These are phyloP conservation scores for Esperia sulphurella DNA, from an alignment of 2,888 invertebrate genomes.

Conservation along the genomic window DNA sequence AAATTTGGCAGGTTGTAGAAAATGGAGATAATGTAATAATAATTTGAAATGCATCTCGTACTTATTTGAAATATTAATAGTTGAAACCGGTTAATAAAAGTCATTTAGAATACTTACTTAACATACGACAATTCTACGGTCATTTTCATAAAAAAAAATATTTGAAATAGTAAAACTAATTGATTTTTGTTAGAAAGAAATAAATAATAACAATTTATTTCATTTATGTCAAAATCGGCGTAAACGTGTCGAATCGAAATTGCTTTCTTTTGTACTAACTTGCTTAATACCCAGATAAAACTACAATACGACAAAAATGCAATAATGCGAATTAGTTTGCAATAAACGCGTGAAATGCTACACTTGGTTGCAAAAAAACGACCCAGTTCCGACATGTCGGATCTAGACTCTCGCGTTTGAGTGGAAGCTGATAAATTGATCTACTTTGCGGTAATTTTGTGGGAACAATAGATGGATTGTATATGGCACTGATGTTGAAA, in stretches of 20 bases:
- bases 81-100: no score
- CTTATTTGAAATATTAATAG: no score
- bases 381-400: slow-evolving; percentile 24
- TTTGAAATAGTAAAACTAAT: neutral
- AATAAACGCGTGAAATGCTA: slow-evolving; percentile 26
- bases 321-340: neutral
- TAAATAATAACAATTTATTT: neutral
- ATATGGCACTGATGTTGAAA: slow-evolving; percentile 4
- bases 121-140: slow-evolving; percentile 2
- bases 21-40: no score
- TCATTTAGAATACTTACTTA: no score
- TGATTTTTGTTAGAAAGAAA: neutral
- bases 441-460: slow-evolving; percentile 5
- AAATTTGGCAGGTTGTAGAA: no score
- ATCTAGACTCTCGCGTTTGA: slow-evolving; percentile 17
- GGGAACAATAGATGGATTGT: slow-evolving; percentile 7
- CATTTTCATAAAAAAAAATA: neutral
- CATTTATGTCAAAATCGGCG: no score
- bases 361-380: slow-evolving; percentile 23
- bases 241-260: neutral
- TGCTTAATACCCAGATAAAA: no score
- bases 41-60: no score
- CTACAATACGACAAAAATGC: neutral
- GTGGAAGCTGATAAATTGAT: slow-evolving; percentile 17
- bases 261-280: neutral